Evolutionary conservation across 2,888 invertebrate species (phyloP), one percentile per base, ranked within the genome.

Genomic region (Timema podura): DNA sequence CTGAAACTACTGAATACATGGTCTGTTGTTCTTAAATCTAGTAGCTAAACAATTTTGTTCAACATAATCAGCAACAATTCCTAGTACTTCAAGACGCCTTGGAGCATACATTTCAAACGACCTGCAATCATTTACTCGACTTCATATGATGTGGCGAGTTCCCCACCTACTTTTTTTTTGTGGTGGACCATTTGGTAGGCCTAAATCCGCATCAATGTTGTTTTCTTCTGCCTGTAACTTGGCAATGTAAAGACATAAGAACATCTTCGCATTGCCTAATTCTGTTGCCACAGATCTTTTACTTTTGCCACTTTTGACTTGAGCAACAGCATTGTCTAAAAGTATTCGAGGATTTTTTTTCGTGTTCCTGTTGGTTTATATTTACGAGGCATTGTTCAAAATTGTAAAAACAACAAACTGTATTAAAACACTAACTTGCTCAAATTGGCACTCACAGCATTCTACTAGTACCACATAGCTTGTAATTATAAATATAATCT

Each of bases 71-170:
- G 7, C 57, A 11, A 57, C 57, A 57, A 57, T 30, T 57, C 30
- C 57, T 30, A 57, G 30, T 57, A 57, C 57, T n/a, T 57, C 57
- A 13, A 6, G 57, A 57, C n/a, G 57, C 5, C 15, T n/a, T 57
- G n/a, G 15, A 57, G 57, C 9, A 48, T 66, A 11, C 48, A 48
- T 48, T n/a, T 66, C n/a, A 66, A 48, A 66, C 48, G 48, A 6
- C 48, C 15, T 30, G 48, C 66, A 47, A 66, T 13, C 15, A 48
- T 66, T 66, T 47, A 15, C 66, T 66, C 66, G 48, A 16, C 48
- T 48, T 47, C 48, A 3, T 66, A n/a, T 11, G 16, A 47, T 30
- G 48, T 15, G 48, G 16, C 0, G 6, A 48, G 49, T 30, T 9
- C 9, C 7, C 57, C 13, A 15, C n/a, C 57, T 6, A n/a, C 3